Evolutionary conservation across 2,797 vertebrate species (phyloP).

Genomic region (Diplodus puntazzo): DNA sequence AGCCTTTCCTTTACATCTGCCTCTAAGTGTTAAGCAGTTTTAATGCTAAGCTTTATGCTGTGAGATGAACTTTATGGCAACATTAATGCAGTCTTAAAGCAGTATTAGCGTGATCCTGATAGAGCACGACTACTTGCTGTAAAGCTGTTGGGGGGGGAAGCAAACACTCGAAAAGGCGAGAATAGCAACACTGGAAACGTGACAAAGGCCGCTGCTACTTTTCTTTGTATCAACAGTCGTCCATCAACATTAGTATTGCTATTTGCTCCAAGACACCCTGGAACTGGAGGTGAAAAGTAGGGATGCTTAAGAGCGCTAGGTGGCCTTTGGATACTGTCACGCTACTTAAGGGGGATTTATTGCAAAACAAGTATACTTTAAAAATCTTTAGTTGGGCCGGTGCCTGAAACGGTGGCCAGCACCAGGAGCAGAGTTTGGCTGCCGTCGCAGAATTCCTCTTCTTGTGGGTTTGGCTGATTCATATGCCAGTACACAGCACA

Average conservation of each 20-base stretch:
- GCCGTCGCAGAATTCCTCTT: slow-evolving; percentile 12
- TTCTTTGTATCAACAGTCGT: slow-evolving; percentile 71
- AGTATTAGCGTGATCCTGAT: slow-evolving; percentile 50
- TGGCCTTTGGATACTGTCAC: slow-evolving; percentile 80
- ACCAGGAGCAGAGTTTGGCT: slow-evolving; percentile 8
- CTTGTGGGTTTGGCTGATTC: slow-evolving; percentile 30
- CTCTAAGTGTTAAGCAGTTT: slow-evolving; percentile 49
- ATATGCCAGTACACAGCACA: slow-evolving; percentile 38
- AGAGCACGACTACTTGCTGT: slow-evolving; percentile 14
- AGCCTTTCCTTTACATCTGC: slow-evolving; percentile 50
- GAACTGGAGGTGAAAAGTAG: slow-evolving; percentile 52
- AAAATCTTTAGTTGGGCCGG: slow-evolving; percentile 77
- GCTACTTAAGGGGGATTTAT: slow-evolving; percentile 81
- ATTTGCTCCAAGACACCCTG: slow-evolving; percentile 64
- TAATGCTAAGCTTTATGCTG: slow-evolving; percentile 54
- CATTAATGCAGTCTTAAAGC: slow-evolving; percentile 65
- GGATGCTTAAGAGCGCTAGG: slow-evolving; percentile 61
- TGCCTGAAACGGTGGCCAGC: slow-evolving; percentile 67
- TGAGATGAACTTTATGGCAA: slow-evolving; percentile 40
- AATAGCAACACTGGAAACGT: slow-evolving; percentile 51
- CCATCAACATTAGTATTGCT: slow-evolving; percentile 79
- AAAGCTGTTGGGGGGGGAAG: neutral
- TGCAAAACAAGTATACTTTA: slow-evolving; percentile 75
- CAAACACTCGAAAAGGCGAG: slow-evolving; percentile 41
- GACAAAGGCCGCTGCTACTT: slow-evolving; percentile 66